These are phyloP conservation scores for Triplophysa rosa DNA, from an alignment of 2,113 vertebrate species.

Conservation along the genomic window DNA sequence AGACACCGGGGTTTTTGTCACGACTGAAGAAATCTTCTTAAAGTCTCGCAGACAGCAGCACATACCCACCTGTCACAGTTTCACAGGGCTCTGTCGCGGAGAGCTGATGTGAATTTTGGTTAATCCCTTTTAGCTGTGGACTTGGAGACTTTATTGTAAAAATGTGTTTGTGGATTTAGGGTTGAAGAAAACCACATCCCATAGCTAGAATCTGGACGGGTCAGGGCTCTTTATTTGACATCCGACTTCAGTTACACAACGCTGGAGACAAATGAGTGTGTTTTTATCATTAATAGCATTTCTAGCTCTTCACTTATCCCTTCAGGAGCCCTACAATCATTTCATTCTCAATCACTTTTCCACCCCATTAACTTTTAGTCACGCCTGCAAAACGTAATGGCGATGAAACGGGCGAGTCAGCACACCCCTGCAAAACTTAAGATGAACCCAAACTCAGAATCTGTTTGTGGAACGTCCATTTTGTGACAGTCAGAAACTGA, in stretches of 20 bases:
- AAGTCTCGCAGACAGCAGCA: constrained; percentile 51
- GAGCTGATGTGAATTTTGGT: constrained; percentile 44
- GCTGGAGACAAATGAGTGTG: constrained; percentile 37
- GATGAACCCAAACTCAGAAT: constrained; percentile 27
- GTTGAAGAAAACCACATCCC: neutral
- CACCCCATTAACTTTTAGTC: constrained; percentile 38
- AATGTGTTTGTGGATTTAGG: neutral
- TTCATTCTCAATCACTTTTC: constrained; percentile 42
- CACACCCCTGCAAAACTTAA: neutral
- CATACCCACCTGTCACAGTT: constrained; percentile 21
- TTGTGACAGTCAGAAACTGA: constrained; percentile 73
- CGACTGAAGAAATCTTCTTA: constrained; percentile 46
- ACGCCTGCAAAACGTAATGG: neutral
- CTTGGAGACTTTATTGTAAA: neutral
- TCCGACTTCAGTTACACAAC: constrained; percentile 31
- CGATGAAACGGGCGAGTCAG: constrained; percentile 42
- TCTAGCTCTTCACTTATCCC: constrained; percentile 15
- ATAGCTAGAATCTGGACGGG: constrained; percentile 3
- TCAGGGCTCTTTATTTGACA: constrained; percentile 28
- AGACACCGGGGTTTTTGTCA: constrained; percentile 60
- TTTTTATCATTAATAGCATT: constrained; percentile 36
- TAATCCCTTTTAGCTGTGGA: neutral
- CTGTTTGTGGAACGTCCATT: constrained; percentile 56
- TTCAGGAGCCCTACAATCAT: constrained; percentile 46
- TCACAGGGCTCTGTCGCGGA: constrained; percentile 27